phyloP scores from a whole-genome alignment of 2,113 vertebrate species.

The Paraplagusia blochii region DNA sequence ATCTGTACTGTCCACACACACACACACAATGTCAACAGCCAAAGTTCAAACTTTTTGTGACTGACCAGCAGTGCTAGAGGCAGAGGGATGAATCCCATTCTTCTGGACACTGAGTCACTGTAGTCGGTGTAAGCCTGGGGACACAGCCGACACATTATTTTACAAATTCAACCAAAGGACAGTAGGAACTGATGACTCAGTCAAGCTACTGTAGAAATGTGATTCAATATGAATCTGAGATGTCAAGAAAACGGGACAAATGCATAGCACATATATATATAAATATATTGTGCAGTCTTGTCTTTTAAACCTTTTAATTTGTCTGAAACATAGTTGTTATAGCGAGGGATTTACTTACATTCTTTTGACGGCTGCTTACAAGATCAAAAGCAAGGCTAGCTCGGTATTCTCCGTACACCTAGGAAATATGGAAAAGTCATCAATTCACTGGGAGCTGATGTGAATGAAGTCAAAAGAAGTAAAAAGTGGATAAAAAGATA shows the following conservation, averaged over 20 bases:
- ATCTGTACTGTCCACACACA: background rate
- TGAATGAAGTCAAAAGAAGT: no score
- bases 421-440: constrained; percentile 34
- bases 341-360: constrained; percentile 77
- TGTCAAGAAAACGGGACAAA: no score
- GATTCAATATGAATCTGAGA: no score
- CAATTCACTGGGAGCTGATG: background rate
- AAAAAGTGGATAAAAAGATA: no score
- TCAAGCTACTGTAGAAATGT: no score
- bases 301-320: no score
- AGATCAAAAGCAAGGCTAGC: constrained; percentile 98
- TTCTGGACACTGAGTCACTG: constrained; percentile 94
- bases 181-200: no score
- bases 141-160: constrained; percentile 22
- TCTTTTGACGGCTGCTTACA: constrained; percentile 98
- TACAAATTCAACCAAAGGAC: no score
- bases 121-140: constrained; percentile 97
- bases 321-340: no score
- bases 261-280: no score
- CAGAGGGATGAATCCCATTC: constrained; percentile 99
- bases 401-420: constrained; percentile 98
- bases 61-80: constrained; percentile 94
- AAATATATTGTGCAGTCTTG: no score
- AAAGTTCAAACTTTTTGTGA: constrained; percentile 6
- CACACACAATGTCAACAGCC: background rate